Base-by-base conservation (phyloP, 2,797 vertebrate species). In the Argyrosomus regius region DNA sequence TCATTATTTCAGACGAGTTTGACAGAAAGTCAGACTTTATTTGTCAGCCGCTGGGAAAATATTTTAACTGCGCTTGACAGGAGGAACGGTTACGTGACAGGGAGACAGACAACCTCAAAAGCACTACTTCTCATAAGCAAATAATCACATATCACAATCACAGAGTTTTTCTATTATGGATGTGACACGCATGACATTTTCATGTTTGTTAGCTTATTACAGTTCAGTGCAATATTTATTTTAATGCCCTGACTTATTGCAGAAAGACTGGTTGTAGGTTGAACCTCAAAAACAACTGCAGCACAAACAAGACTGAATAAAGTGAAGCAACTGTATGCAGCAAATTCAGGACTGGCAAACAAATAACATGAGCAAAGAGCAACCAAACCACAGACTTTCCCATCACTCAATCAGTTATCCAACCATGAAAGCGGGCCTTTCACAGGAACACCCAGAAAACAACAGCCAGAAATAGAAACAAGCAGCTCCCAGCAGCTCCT, bases 391-490 rank as follows among this genome's bases (percentile, higher is more conserved):
- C 57, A 61, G 3, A 1, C 22, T 69, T 84, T 67, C 80, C 59
- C 70, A 79, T 83, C 77, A 75, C 54, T 61, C 35, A 35, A 56
- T 75, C 68, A 50, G 52, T 61, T 52, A 43, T 72, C 35, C 26
- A 59, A 26, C 50, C 73, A 64, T 83, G 78, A 91, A 83, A 82
- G 72, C 31, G 20, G 22, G 59, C 62, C 71, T 86, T 89, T 85
- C 75, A 89, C 17, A 16, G 58, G 56, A 76, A 66, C 50, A 80
- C 50, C 45, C 41, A 57, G 59, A 83, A 85, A 82, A 88, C 73
- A 75, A 77, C 52, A 20, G 67, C 35, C 76, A 81, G 65, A 84
- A 89, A 90, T 76, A 83, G 82, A 88, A 78, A 68, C 50, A 0
- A 50, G 71, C 60, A 11, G 46, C 67, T 82, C 48, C 75, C 68